Base-by-base conservation (phyloP, 2,113 vertebrate species). In the Dolichallabes microphthalmus region DNA sequence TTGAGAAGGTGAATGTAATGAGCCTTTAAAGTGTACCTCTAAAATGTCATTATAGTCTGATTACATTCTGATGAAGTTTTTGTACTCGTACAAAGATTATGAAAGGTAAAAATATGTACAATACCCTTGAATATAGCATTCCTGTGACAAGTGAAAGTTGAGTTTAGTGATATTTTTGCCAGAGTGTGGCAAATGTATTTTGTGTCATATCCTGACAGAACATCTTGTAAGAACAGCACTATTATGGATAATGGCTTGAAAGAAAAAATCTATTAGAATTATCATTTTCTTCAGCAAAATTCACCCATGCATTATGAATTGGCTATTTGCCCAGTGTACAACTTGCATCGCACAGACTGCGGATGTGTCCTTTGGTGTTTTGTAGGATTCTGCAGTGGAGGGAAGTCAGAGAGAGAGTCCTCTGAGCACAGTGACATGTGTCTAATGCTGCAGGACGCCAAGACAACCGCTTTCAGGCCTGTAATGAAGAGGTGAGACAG, bases 401-500 rank as follows among this genome's bases (percentile, higher is more conserved):
- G 87, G 63, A 95, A 94, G 89, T 90, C 90, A 32, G 91, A 92
- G 60, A 80, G 88, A 55, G 91, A 92, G 86, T 87, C 91, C 17
- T 68, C 92, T 68, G 95, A 95, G 86, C 89, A 93, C 75, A 92
- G 86, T 2, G 93, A 94, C 82, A 87, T 82, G 17, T 94, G 93
- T 87, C 85, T 92, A 87, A 88, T 83, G 8, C 85, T 91, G 82
- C 92, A 91, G 84, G 93, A 95, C 45, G 92, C 94, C 90, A 95
- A 96, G 92, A 94, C 94, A 89, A 95, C 95, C 77, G 95, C 96
- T 68, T 97, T 97, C 93, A 96, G 95, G 90, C 94, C 96, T n/a
- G 95, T 96, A 89, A 94, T 96, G 94, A 96, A 95, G 94, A 95
- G 96, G 94, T 96, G 95, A 96, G 94, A 91, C 93, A 95, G 94